Evolutionary conservation across 2,888 invertebrate genomes (phyloP).

Genomic region (Drosophila robusta): DNA sequence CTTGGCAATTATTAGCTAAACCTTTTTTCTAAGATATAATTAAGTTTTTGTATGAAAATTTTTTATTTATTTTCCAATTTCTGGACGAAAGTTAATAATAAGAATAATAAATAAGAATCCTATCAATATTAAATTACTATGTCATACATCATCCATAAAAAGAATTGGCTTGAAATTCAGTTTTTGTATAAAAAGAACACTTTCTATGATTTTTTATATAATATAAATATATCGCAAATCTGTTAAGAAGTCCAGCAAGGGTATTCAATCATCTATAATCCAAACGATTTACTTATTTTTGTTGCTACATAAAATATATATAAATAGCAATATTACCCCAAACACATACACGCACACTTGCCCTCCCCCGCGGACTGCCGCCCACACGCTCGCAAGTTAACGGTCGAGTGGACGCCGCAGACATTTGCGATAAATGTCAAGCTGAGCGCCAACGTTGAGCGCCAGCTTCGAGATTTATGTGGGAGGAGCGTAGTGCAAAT

Average conservation of each 20-base stretch:
- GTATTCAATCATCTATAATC: not conserved
- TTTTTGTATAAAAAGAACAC: too few species aligned
- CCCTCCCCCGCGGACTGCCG: not conserved
- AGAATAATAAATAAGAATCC: too few species aligned
- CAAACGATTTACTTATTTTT: not conserved
- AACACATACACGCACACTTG: not conserved
- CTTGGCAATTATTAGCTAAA: too few species aligned
- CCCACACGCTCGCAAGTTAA: constrained; percentile 5
- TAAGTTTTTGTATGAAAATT: too few species aligned
- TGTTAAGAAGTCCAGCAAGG: not conserved
- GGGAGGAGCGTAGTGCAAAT: constrained; percentile 39
- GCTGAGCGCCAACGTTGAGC: constrained; percentile 27
- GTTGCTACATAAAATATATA: constrained; percentile 55
- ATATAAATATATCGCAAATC: too few species aligned
- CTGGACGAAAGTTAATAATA: too few species aligned
- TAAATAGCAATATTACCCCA: constrained; percentile 46
- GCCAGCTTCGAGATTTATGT: constrained; percentile 67
- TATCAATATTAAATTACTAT: too few species aligned
- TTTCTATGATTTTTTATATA: too few species aligned
- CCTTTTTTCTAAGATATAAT: too few species aligned
- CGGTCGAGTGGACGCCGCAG: constrained; percentile 48
- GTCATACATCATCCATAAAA: too few species aligned
- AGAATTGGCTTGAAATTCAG: too few species aligned
- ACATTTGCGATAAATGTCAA: constrained; percentile 71
- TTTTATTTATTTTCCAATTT: too few species aligned